Conservation (phyloP, 2,888 invertebrate species). For the Altica lythri region DNA sequence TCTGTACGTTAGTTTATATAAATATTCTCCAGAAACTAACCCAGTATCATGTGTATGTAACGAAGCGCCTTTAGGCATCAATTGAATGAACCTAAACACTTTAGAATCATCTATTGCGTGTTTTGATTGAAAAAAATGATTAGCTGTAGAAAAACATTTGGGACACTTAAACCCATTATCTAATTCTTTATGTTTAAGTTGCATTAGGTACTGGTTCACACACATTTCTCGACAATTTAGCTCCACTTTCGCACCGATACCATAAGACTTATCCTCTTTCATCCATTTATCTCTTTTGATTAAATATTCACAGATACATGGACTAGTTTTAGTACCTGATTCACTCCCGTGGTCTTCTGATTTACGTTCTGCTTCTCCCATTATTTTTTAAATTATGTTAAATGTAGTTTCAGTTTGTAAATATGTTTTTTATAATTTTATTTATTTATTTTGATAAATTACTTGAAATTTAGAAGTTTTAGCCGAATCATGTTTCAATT, state of each 20-base stretch:
- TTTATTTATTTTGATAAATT: no score
- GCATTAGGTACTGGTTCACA: constrained; percentile 49
- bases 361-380: no score
- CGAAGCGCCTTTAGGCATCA: constrained; percentile 75
- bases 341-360: no score
- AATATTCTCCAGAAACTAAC: constrained; percentile 64
- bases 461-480: no score
- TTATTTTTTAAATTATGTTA: no score
- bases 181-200: constrained; percentile 46
- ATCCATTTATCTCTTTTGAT: no score
- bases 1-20: constrained; percentile 66
- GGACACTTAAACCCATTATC: constrained; percentile 47
- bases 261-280: no score
- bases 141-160: constrained; percentile 63
- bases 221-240: constrained; percentile 45
- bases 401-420: no score
- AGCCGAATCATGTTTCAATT: no score
- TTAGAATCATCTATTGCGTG: constrained; percentile 64
- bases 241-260: constrained; percentile 49
- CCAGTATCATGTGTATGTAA: constrained; percentile 72
- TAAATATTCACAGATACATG: no score
- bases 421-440: no score
- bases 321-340: no score
- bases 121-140: constrained; percentile 68
- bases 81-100: constrained; percentile 67